A percentile compares a stretch with the other conserved stretches of the same genome.
Conservation (phyloP, 2,888 invertebrate species). For the Villa cingulata region DNA sequence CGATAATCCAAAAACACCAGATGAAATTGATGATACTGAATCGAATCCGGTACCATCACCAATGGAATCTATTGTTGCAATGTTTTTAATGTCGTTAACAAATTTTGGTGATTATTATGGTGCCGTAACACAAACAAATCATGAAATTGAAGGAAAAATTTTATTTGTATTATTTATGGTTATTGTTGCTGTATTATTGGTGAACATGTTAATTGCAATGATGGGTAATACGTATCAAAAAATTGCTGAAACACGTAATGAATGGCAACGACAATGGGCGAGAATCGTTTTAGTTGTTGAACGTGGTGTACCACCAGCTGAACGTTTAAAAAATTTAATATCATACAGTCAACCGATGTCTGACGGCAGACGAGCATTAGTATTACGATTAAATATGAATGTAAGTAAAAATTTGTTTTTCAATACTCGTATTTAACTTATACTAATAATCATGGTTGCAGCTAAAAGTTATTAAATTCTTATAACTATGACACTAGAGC, state of each 20-base stretch:
- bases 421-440: no score
- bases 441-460: no score
- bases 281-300: constrained; percentile 94
- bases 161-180: constrained; percentile 96
- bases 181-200: constrained; percentile 84
- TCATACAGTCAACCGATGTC: constrained; percentile 93
- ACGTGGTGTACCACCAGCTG: constrained; percentile 83
- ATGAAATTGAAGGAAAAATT: constrained; percentile 78
- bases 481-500: no score
- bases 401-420: no score
- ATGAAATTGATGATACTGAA: constrained; percentile 66
- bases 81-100: constrained; percentile 97
- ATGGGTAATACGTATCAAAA: constrained; percentile 99
- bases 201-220: constrained; percentile 99
- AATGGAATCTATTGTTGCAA: constrained; percentile 89
- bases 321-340: constrained; percentile 70
- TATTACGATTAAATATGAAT: constrained; percentile 76
- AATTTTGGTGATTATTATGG: constrained; percentile 92
- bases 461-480: no score
- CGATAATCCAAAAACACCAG: constrained; percentile 69
- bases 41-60: constrained; percentile 84
- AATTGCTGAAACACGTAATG: constrained; percentile 92
- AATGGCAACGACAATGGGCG: constrained; percentile 98
- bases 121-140: constrained; percentile 77
- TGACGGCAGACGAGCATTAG: constrained; percentile 70